Percentiles rank a stretch among this genome's conserved stretches.
These are phyloP conservation scores for Reticulitermes speratus DNA, from an alignment of 1,140 invertebrate genomes.

Conservation along the genomic window DNA sequence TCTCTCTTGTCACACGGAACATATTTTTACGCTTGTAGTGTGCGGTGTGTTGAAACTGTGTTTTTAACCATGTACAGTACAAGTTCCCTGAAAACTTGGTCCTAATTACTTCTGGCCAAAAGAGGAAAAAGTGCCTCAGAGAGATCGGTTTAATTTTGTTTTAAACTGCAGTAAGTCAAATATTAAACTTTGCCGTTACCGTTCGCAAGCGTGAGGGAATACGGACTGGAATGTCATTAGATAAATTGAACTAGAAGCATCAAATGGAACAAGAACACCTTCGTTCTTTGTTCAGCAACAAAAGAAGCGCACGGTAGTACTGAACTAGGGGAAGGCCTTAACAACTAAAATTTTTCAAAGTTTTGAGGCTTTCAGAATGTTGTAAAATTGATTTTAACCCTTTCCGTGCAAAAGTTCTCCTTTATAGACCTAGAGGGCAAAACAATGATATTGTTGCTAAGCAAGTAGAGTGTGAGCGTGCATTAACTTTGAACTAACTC, in stretches of 20 bases:
- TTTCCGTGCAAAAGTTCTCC: no score
- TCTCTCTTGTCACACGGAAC: background rate
- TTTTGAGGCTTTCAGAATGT: no score
- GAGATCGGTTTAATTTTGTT: constrained; percentile 3
- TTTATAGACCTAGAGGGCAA: no score
- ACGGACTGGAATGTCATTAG: background rate
- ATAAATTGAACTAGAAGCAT: background rate
- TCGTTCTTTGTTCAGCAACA: background rate
- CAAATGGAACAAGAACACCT: background rate
- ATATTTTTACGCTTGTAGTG: background rate
- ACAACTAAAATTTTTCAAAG: no score
- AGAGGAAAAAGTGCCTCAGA: background rate
- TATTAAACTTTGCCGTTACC: background rate
- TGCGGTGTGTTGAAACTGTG: background rate
- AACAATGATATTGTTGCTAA: no score
- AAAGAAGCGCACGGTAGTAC: no score
- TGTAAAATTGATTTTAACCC: no score
- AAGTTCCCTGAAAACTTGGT: background rate
- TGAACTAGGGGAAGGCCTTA: no score
- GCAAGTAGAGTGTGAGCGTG: no score
- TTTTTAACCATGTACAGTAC: background rate
- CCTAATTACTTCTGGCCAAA: background rate
- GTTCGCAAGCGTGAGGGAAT: background rate
- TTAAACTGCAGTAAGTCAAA: constrained; percentile 1
- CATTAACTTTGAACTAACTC: no score